Percentiles rank a stretch among this genome's conserved stretches.
phyloP scores from a whole-genome alignment of 2,113 vertebrate genomes.

The Neolamprologus caudopunctatus region DNA sequence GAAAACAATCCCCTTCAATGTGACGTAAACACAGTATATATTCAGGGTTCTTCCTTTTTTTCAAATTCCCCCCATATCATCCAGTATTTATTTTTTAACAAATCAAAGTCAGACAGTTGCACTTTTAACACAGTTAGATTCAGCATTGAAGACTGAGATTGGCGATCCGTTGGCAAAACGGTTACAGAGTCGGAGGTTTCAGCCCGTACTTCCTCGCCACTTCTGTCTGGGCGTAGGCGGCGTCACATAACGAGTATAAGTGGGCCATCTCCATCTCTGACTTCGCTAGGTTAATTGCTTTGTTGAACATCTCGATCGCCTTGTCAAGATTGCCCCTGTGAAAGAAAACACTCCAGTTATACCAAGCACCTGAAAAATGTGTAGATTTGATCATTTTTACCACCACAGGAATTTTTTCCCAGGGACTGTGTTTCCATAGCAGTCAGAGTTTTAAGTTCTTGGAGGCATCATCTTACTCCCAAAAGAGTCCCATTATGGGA shows the following conservation, averaged over 20 bases:
- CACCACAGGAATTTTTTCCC: background rate
- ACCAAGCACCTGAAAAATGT: background rate
- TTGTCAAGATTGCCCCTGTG: slow-evolving; percentile 96
- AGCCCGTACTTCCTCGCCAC: slow-evolving; percentile 97
- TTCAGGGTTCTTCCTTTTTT: background rate
- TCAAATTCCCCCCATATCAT: background rate
- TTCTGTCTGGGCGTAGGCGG: slow-evolving; percentile 97
- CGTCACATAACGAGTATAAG: slow-evolving; percentile 95
- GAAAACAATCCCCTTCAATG: slow-evolving; percentile 1
- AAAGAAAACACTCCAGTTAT: background rate
- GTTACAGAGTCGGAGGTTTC: slow-evolving; percentile 96
- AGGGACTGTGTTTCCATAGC: background rate
- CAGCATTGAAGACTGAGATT: slow-evolving; percentile 15
- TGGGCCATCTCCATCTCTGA: slow-evolving; percentile 99
- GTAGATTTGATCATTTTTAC: background rate
- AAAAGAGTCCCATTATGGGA: background rate
- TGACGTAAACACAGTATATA: slow-evolving; percentile 35
- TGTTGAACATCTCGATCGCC: slow-evolving; percentile 99
- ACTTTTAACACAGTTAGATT: slow-evolving; percentile 33
- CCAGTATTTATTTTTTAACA: slow-evolving; percentile 30
- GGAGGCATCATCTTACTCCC: background rate
- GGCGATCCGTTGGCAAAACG: background rate
- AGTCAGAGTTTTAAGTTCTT: background rate
- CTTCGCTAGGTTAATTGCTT: slow-evolving; percentile 97
- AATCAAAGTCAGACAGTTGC: slow-evolving; percentile 57